A percentile compares a stretch with the other conserved stretches of the same genome.
Evolutionary conservation across 2,113 vertebrate species (phyloP).

Genomic region (Daphoenositta chrysoptera): DNA sequence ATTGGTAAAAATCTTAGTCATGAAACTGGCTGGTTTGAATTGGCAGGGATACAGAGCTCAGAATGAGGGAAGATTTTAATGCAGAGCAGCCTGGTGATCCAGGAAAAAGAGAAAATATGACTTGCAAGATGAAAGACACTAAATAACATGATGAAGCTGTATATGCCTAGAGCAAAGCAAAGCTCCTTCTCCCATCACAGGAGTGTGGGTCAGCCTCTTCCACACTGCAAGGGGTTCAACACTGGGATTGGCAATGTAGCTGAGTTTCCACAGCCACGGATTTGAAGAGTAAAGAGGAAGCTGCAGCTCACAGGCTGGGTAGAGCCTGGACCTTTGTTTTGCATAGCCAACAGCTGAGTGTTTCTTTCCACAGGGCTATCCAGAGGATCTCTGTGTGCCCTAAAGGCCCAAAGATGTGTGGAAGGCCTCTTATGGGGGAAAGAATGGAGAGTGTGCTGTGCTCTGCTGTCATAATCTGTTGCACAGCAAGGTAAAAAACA

Average conservation of each 20-base stretch:
- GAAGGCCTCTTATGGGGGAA: background rate
- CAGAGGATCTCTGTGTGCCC: background rate
- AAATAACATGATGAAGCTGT: background rate
- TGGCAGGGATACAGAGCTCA: background rate
- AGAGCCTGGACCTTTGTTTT: background rate
- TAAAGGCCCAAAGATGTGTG: background rate
- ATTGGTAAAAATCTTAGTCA: background rate
- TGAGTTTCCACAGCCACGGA: background rate
- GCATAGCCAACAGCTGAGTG: background rate
- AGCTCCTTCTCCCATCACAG: background rate
- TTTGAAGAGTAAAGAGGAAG: background rate
- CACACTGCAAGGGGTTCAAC: background rate
- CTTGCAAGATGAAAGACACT: background rate
- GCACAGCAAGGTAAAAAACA: background rate
- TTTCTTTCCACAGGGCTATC: background rate
- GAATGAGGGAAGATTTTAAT: background rate
- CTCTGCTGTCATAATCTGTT: background rate
- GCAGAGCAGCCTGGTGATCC: background rate
- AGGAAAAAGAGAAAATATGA: background rate
- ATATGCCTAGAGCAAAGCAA: background rate
- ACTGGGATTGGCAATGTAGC: fast-evolving
- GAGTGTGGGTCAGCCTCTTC: background rate
- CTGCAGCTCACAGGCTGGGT: background rate
- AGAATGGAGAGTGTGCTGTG: background rate
- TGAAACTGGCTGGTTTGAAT: background rate